Evolutionary conservation across 1,140 invertebrate species (phyloP).

Genomic region (Drosophila subobscura): DNA sequence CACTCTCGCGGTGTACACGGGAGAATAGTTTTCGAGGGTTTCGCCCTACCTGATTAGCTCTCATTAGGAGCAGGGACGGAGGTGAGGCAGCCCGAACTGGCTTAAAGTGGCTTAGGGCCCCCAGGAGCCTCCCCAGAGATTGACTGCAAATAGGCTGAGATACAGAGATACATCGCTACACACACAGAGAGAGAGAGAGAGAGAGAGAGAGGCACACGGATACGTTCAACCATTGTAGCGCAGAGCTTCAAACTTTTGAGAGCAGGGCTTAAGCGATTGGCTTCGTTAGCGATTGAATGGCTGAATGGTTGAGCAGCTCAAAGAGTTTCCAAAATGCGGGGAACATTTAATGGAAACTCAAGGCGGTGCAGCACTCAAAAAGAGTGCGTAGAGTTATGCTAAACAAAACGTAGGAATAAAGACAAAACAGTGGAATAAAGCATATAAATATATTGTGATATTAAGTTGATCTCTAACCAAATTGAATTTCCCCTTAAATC

Average conservation of each 20-base stretch:
- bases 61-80: neutral
- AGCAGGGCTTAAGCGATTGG: conserved; percentile 18
- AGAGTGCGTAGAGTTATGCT: neutral
- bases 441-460: too few relatives aligned
- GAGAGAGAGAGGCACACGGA: neutral
- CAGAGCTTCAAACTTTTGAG: conserved; percentile 10
- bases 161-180: conserved; percentile 1
- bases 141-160: conserved; percentile 32
- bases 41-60: conserved; percentile 12
- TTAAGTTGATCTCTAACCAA: too few relatives aligned
- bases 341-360: conserved; percentile 1
- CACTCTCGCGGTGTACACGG: neutral
- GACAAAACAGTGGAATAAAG: too few relatives aligned
- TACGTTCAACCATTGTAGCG: neutral
- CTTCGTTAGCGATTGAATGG: neutral
- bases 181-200: too few relatives aligned
- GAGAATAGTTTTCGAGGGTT: conserved; percentile 30
- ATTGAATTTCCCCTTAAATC: neutral
- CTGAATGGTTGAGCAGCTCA: neutral
- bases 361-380: neutral
- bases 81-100: neutral
- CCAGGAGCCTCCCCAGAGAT: neutral
- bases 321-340: neutral
- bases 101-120: conserved; percentile 24
- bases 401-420: too few relatives aligned